A percentile compares a stretch with the other conserved stretches of the same genome.
phyloP scores from a whole-genome alignment of 1,140 invertebrate species.

The Ectropis grisescens region DNA sequence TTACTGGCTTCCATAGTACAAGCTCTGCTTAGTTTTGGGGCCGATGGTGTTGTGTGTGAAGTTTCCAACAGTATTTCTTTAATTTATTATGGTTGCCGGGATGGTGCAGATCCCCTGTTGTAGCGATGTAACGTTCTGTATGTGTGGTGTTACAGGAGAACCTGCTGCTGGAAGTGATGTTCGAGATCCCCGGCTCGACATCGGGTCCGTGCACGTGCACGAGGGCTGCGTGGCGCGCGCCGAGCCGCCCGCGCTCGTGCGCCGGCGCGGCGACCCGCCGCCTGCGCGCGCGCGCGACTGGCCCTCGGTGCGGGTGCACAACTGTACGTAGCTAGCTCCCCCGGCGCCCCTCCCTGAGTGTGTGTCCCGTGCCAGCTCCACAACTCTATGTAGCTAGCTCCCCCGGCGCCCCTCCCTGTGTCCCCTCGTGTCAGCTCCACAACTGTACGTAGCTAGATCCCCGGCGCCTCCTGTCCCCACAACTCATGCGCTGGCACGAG shows the following conservation, averaged over 20 bases:
- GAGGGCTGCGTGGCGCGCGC: slow-evolving; percentile 45
- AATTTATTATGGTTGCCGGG: too few species aligned
- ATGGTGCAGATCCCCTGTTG: too few species aligned
- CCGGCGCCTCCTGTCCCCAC: too few species aligned
- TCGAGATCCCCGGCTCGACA: slow-evolving; percentile 96
- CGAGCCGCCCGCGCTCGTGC: slow-evolving; percentile 18
- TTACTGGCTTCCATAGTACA: too few species aligned
- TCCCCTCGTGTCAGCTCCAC: slow-evolving; percentile 1
- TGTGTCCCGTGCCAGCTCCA: neutral
- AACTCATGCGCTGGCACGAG: neutral
- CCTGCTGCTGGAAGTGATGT: slow-evolving; percentile 93
- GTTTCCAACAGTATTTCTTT: too few species aligned
- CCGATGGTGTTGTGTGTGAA: too few species aligned
- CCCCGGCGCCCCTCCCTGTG: neutral
- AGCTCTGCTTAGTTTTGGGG: too few species aligned
- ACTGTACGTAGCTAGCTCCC: too few species aligned
- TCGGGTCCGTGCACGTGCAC: slow-evolving; percentile 44
- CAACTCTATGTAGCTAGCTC: too few species aligned
- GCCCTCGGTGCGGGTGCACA: slow-evolving; percentile 46
- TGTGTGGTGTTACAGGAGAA: slow-evolving; percentile 25
- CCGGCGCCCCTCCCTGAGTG: too few species aligned
- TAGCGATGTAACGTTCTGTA: too few species aligned
- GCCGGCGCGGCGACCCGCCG: neutral
- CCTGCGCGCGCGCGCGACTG: slow-evolving; percentile 21
- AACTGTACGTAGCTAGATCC: slow-evolving; percentile 12